Conservation (phyloP, 2,888 invertebrate genomes). For the Agrochola lota region DNA sequence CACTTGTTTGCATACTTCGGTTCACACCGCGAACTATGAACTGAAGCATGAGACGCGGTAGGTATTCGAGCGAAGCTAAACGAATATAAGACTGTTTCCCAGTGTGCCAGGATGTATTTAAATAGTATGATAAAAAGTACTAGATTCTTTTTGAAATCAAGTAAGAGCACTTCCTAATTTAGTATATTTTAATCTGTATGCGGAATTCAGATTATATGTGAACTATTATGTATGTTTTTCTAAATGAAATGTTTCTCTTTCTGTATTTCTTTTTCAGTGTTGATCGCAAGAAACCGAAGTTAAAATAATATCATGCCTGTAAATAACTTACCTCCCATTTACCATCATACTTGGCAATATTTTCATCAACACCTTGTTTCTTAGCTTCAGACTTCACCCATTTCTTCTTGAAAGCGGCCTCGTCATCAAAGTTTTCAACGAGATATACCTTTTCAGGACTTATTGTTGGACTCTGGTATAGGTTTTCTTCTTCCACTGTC, state of each 20-base stretch:
- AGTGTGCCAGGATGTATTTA: neutral
- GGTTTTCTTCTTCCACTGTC: slow-evolving; percentile 85
- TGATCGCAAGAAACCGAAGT: neutral
- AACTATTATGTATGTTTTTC: too few species aligned
- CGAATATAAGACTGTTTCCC: too few species aligned
- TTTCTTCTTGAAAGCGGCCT: slow-evolving; percentile 92
- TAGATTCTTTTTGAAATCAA: neutral
- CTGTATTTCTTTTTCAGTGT: neutral
- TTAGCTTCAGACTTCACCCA: slow-evolving; percentile 98
- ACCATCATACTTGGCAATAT: slow-evolving; percentile 98
- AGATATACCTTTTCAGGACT: slow-evolving; percentile 92
- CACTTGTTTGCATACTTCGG: too few species aligned
- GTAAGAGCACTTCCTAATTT: neutral
- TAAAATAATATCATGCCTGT: neutral
- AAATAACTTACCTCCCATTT: slow-evolving; percentile 89
- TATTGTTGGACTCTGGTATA: slow-evolving; percentile 93
- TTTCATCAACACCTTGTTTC: slow-evolving; percentile 96
- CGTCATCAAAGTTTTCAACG: slow-evolving; percentile 96
- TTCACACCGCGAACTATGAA: too few species aligned
- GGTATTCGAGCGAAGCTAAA: too few species aligned
- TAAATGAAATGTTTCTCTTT: neutral
- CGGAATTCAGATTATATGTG: neutral
- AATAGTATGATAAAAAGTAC: neutral
- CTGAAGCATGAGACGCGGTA: too few species aligned
- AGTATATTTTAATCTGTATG: neutral